Base-by-base conservation (phyloP, 2,797 vertebrate species). In the Glyptemys insculpta region DNA sequence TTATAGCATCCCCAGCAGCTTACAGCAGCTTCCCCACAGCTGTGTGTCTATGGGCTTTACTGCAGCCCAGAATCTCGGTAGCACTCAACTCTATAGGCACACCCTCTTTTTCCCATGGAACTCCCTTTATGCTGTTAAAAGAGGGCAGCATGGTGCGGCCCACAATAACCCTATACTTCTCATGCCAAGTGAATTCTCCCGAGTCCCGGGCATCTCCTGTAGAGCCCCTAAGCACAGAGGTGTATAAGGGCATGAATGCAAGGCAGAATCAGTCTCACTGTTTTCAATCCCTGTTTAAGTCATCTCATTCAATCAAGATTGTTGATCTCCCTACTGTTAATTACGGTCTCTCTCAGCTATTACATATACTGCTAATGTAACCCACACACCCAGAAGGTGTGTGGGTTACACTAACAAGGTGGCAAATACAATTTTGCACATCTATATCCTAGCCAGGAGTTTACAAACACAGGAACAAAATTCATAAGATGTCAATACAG, bases 401-500 rank as follows among this genome's bases (percentile, higher is more conserved):
- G 50, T 52, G 52, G 52, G 52, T 53, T 53, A 53, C 52, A 12
- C 78, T 23, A 41, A 56, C 83, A 84, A 89, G 82, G 91, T 65
- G 37, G 78, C 76, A 65, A 68, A 41, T 52, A 41, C 78, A 74
- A 34, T 84, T 93, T 47, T 90, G 68, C 25, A 85, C 65, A 86
- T 92, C 72, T 37, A 34, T 11, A 59, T 11, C 84, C 47, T 94
- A 83, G 37, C 80, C 86, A 93, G 87, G 81, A 86, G 88, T 81
- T 89, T 72, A 44, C 0, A 94, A 74, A 62, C 91, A 90, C 72
- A 96, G 87, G 86, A 90, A 79, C 88, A 95, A 83, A 95, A 94
- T 72, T 89, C 50, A 7, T 34, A 65, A 93, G 82, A 96, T 81
- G 87, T 89, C 88, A 92, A 91, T 83, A 91, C 91, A 96, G 56